These are phyloP conservation scores for Adoxophyes honmai DNA, from an alignment of 1,140 invertebrate species.

Conservation along the genomic window DNA sequence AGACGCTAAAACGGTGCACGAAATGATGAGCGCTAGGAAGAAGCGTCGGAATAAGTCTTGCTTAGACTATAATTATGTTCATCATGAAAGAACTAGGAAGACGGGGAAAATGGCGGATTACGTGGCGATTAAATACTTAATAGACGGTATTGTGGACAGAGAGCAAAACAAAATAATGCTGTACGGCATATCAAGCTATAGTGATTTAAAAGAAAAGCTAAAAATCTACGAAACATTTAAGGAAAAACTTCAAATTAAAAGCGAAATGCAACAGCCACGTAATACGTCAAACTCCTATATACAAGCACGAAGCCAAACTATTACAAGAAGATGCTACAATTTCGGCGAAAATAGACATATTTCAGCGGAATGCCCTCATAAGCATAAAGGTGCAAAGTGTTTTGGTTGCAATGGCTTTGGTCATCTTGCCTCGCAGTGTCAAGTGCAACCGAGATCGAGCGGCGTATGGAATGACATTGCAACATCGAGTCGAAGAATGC, in stretches of 20 bases:
- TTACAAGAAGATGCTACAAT: constrained; percentile 38
- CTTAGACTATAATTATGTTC: constrained; percentile 16
- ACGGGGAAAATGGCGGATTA: neutral
- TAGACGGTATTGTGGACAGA: constrained; percentile 21
- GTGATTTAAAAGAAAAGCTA: constrained; percentile 20
- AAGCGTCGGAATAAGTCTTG: constrained; percentile 5
- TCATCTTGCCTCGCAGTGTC: constrained; percentile 14
- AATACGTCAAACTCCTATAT: no score
- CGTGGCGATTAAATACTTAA: constrained; percentile 17
- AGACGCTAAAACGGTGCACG: no score
- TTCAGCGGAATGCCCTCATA: no score
- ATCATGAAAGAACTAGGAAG: constrained; percentile 9
- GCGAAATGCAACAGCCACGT: no score
- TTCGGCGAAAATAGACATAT: constrained; percentile 37
- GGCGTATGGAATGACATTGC: no score
- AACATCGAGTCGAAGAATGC: neutral
- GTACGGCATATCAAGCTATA: constrained; percentile 21
- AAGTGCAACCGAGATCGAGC: neutral
- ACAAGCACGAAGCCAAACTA: no score
- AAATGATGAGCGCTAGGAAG: constrained; percentile 13
- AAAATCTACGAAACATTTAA: constrained; percentile 17
- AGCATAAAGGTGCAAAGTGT: no score
- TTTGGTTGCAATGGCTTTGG: constrained; percentile 31
- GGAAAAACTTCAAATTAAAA: constrained; percentile 9
- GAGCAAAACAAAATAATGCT: no score